Percentiles rank a stretch among this genome's conserved stretches.
Conservation (phyloP, 2,888 invertebrate species). For the Platycheirus albimanus region DNA sequence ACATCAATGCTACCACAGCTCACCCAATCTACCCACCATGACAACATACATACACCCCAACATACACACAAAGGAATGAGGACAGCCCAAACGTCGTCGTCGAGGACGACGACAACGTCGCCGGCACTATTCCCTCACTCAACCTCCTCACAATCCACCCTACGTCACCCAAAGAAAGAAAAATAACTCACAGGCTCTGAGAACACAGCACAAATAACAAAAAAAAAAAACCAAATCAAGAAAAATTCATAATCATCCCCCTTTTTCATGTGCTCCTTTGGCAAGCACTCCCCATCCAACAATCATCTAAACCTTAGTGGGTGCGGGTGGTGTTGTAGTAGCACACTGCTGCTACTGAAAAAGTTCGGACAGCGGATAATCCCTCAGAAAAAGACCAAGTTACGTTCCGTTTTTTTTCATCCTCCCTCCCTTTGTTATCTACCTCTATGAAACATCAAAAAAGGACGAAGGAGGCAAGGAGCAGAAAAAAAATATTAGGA, state of each 20-base stretch:
- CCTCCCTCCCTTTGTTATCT: constrained; percentile 58
- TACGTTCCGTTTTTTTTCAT: constrained; percentile 60
- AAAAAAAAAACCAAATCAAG: constrained; percentile 63
- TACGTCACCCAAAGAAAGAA: constrained; percentile 50
- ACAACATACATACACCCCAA: constrained; percentile 44
- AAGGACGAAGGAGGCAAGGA: constrained; percentile 42
- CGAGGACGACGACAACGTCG: constrained; percentile 57
- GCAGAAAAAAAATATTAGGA: constrained; percentile 56
- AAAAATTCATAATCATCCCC: constrained; percentile 74
- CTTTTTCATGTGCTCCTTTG: constrained; percentile 62
- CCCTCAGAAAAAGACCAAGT: constrained; percentile 69
- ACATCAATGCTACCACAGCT: background rate
- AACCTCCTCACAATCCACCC: background rate
- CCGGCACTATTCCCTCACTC: constrained; percentile 49
- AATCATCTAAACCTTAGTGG: background rate
- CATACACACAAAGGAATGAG: constrained; percentile 56
- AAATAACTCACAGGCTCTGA: constrained; percentile 59
- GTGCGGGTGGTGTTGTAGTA: background rate
- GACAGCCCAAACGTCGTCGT: constrained; percentile 70
- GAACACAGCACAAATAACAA: constrained; percentile 32
- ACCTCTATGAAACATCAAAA: constrained; percentile 55
- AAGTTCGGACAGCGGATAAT: constrained; percentile 74
- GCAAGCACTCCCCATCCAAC: constrained; percentile 9
- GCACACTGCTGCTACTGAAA: constrained; percentile 49
- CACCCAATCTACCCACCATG: constrained; percentile 61